Percentiles rank a stretch among this genome's conserved stretches.
phyloP scores from a whole-genome alignment of 2,113 vertebrate species.

The Lamprotornis superbus region DNA sequence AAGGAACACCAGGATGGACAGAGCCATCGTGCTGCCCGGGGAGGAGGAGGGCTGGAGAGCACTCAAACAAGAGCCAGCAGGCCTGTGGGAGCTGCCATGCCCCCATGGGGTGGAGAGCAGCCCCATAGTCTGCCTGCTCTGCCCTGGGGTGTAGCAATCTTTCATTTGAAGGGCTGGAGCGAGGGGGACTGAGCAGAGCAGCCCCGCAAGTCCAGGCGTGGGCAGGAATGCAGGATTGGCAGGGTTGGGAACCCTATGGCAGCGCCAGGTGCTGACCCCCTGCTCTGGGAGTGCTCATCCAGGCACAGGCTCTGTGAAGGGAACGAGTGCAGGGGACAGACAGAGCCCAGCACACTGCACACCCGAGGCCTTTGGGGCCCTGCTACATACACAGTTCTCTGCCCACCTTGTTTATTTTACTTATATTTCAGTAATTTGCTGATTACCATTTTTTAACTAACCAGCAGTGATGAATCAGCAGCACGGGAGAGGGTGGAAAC shows the following conservation, averaged over 20 bases:
- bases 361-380: neutral
- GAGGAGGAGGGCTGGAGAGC: neutral
- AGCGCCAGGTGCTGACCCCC: accelerated
- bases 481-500: constrained; percentile 5
- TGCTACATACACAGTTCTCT: neutral
- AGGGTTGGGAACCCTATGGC: accelerated
- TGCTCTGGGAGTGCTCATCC: accelerated
- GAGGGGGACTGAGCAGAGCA: neutral
- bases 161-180: accelerated
- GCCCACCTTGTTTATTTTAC: constrained; percentile 52
- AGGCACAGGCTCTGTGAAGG: neutral
- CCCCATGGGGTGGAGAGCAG: neutral
- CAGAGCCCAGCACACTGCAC: neutral
- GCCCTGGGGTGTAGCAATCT: accelerated
- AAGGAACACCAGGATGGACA: neutral
- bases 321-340: neutral
- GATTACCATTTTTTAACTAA: constrained; percentile 46
- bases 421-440: constrained; percentile 58
- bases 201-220: accelerated
- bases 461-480: constrained; percentile 72
- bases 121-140: neutral
- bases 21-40: accelerated
- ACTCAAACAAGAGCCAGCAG: neutral
- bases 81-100: neutral
- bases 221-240: neutral